These are phyloP conservation scores for Sylvia atricapilla DNA, from an alignment of 2,113 vertebrate species.

Conservation along the genomic window DNA sequence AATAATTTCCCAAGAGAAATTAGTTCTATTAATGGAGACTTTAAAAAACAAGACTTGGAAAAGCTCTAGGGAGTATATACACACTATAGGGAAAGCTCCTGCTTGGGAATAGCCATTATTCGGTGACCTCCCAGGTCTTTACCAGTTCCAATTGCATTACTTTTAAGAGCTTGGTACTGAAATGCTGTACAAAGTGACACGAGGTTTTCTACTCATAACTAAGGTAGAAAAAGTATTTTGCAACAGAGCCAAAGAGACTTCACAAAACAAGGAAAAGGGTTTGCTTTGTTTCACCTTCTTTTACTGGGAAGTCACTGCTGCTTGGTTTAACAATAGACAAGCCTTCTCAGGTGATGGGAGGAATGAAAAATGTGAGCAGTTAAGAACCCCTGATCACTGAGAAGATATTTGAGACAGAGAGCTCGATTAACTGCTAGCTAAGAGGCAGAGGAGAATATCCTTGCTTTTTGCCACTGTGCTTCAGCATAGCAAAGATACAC, in stretches of 20 bases:
- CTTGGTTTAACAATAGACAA: constrained; percentile 20
- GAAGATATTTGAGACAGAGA: constrained; percentile 45
- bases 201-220: not conserved
- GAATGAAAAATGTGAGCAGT: constrained; percentile 62
- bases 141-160: not conserved
- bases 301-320: not conserved
- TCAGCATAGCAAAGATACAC: not conserved
- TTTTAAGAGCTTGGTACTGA: not conserved
- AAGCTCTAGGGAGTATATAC: not conserved
- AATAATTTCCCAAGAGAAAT: not conserved
- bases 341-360: constrained; percentile 30
- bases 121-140: not conserved
- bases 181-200: not conserved
- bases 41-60: not conserved
- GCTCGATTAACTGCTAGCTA: constrained; percentile 36
- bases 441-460: not conserved
- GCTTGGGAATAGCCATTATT: not conserved
- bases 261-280: not conserved
- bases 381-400: constrained; percentile 51
- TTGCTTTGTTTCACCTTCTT: constrained; percentile 12
- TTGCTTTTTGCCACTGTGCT: constrained; percentile 1
- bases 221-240: not conserved
- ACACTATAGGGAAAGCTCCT: not conserved
- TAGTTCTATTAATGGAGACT: not conserved
- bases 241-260: not conserved